Base-by-base conservation (phyloP, 2,888 invertebrate species). In the Patella caerulea region DNA sequence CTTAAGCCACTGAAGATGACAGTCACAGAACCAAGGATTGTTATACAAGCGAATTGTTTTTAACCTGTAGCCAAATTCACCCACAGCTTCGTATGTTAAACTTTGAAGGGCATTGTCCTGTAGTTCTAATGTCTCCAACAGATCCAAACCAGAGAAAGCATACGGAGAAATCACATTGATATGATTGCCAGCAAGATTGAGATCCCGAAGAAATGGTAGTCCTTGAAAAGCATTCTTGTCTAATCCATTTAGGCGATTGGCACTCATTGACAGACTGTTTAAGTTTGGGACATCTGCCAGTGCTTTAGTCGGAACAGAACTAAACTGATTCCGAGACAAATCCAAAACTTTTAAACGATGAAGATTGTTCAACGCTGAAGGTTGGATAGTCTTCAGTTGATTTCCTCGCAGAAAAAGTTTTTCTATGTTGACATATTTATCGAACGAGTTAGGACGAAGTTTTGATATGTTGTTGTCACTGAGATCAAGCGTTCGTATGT, bases 11-110 rank as follows among this genome's bases (percentile, higher is more conserved):
- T 88, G 82, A 24, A 88, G 77, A 3, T 83, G 78, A 81, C 89
- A 89, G 82, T 89, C 88, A 81, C 89, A 89, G 73, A 83, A 81
- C 89, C 89, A 89, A 9, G 86, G 87, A 55, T 89, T 89, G 74
- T 88, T 83, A 75, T 86, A 85, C 29, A 89, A 83, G 45, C 84
- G 85, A 9, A 88, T 79, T 24, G 82, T 80, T 52, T 82, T 83
- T 11, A 88, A 80, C n/a, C 81, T 79, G 1, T 78, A 59, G 9
- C 83, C 79, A 76, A 89, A 85, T 77, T 83, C 81, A 74, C 84
- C 79, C 72, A 89, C 84, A 9, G 83, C 79, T 29, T 84, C 80
- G 2, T 82, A 79, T 17, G 85, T 84, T 11, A 90, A 74, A 17
- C 74, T 83, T 55, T 82, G 77, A 15, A 90, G 79, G 14, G 83